Evolutionary conservation across 2,113 vertebrate genomes (phyloP), one percentile per base, ranked within the genome.

Genomic region (Promerops cafer): DNA sequence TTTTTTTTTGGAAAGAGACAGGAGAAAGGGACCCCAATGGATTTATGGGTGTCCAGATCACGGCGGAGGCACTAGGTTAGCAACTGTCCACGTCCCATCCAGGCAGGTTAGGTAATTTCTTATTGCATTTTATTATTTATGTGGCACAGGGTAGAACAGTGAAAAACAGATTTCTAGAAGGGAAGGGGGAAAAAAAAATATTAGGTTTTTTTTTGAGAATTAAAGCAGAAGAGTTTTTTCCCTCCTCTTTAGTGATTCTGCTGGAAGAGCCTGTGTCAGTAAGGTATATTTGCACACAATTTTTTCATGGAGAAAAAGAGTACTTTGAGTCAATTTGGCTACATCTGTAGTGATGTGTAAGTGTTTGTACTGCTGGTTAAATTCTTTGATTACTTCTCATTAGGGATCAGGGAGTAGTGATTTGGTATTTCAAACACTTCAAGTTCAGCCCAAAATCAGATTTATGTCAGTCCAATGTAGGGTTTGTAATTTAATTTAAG

Each of bases 361-460:
- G 91, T 96, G 91, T 97, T 97, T 96, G 90, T 87, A 96, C 94
- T 96, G 87, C 71, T 94, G 87, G 95, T 97, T 97, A 96, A 98
- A 96, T 96, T 98, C 96, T 98, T 97, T 97, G 96, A 97, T 98
- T 98, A 97, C 76, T 96, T 98, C 97, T 98, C 97, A 98, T 97
- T 98, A 97, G 94, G 93, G 92, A 97, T 93, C 96, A 95, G 96
- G 97, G 97, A 98, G 91, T 30, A 94, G 91, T 94, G 90, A 94
- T 94, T 97, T 97, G 93, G 88, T 97, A 95, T 98, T 97, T 98
- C 95, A 97, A 97, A 97, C 96, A 97, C 94, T 97, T 96, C 94
- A 97, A 98, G 97, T 94, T 97, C 96, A 95, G 92, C 91, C 94
- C 96, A 95, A 97, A 97, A 96, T 97, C 97, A 98, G 97, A 97